Evolutionary conservation across 2,888 invertebrate species (phyloP), one percentile per base, ranked within the genome.

Genomic region (Acrocyrtus sp.): DNA sequence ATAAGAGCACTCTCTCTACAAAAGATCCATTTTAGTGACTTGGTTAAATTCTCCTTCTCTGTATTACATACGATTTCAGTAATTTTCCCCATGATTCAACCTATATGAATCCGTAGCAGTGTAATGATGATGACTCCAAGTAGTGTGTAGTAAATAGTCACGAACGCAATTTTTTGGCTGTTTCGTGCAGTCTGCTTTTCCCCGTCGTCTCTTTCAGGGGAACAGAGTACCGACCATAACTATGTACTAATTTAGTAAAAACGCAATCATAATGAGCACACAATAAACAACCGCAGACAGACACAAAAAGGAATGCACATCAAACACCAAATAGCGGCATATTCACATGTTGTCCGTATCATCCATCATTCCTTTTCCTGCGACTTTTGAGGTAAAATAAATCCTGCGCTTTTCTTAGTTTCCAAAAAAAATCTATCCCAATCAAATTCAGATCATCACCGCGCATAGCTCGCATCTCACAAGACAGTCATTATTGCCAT

Each of bases 111-210:
- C n/a, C n/a, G 47, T n/a, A 15, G 26, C 21, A 53, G 56, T 15
- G 56, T 65, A 54, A 62, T 54, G 63, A 50, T 65, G 56, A 54
- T 65, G 61, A 27, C 17, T 54, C 43, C 24, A 15, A 19, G 26
- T 17, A 51, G 6, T 51, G 39, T 12, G 29, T 17, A 47, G 56
- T 68, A 50, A n/a, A 53, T 53, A 72, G 72, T 72, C 72, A 72
- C 72, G 72, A 72, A 72, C 63, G 19, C 45, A 58, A 72, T 65
- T 72, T 72, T 34, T 39, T 21, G 51, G 22, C 63, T 39, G 22
- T 70, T 62, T 62, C 70, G 62, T 70, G 70, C n/a, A n/a, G n/a
- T n/a, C n/a, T n/a, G n/a, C 43, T 48, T 62, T 57, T 39, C 24
- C 34, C 26, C 21, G 21, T 19, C 39, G 29, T 58, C 53, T 5